Base-by-base conservation (phyloP, 2,113 vertebrate genomes). In the Anhinga anhinga region DNA sequence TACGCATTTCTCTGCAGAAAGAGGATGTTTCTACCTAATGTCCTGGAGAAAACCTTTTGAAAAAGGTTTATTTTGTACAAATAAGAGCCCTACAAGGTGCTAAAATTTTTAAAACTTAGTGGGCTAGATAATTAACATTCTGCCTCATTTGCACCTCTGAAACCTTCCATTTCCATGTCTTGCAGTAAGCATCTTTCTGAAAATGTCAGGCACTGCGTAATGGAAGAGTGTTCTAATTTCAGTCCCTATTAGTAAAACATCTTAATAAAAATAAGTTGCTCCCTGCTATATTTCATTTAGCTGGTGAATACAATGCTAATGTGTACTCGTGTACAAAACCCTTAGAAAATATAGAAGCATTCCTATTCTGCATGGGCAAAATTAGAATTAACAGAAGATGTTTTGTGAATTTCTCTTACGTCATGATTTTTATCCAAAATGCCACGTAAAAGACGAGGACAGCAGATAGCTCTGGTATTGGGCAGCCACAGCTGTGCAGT, bases 141-240 rank as follows among this genome's bases (percentile, higher is more conserved):
- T 96, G 42, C 58, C 78, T 95, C 74, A 85, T 95, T 93, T 91
- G 42, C 47, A 69, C 81, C 66, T 87, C 81, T n/a, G 21, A 95
- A 97, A 50, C 70, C n/a, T 95, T 95, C 62, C 20, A 22, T 95
- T 92, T 93, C 66, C 34, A 38, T 80, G 77, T 82, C 58, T 88
- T 95, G 58, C 49, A 65, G 65, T 79, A 82, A 85, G 70, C 81
- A 82, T 87, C 77, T 91, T 91, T 82, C 61, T 91, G 77, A 91
- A 97, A 96, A 94, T 91, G 86, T 91, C 96, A 94, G 83, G 23
- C 53, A 59, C 17, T 82, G 84, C 86, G 79, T 91, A 95, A 96
- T 82, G 78, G 83, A 95, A 86, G 32, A 81, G 23, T 63, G 69
- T 82, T 91, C 70, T 84, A 94, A 91, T 88, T 97, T 93, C 80